These are phyloP conservation scores for Parelbella ahira DNA, from an alignment of 2,888 invertebrate species.

Conservation along the genomic window DNA sequence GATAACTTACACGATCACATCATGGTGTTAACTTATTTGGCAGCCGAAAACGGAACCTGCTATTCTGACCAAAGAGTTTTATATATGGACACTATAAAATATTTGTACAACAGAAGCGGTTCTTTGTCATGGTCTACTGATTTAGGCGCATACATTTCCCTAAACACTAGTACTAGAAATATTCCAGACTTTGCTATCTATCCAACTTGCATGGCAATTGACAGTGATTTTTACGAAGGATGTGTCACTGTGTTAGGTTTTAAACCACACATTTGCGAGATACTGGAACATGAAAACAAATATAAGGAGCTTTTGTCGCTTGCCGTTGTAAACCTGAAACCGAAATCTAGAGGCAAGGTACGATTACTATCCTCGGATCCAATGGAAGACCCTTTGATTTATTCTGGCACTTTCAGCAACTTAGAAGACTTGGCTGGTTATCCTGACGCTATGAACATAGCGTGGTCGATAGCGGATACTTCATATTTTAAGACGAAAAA, in stretches of 20 bases:
- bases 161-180: conserved; percentile 33
- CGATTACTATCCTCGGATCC: conserved; percentile 44
- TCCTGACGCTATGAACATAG: conserved; percentile 45
- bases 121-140: conserved; percentile 44
- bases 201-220: conserved; percentile 47
- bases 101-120: conserved; percentile 53
- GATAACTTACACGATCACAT: conserved; percentile 61
- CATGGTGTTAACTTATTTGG: conserved; percentile 52
- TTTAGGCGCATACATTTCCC: conserved; percentile 50
- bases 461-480: conserved; percentile 45
- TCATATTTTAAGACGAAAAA: conserved; percentile 46
- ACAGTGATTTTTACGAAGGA: conserved; percentile 36
- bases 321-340: conserved; percentile 57
- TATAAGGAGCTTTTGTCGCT: conserved; percentile 48
- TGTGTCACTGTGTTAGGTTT: conserved; percentile 47
- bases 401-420: conserved; percentile 53
- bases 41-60: conserved; percentile 54
- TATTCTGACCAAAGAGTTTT: conserved; percentile 28
- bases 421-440: conserved; percentile 45
- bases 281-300: conserved; percentile 40
- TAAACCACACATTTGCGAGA: conserved; percentile 42
- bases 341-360: conserved; percentile 56
- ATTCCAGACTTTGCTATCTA: conserved; percentile 61
- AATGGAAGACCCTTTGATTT: conserved; percentile 48
- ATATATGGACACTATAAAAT: conserved; percentile 49